Evolutionary conservation across 2,797 vertebrate species (phyloP).

Genomic region (Sus cebifrons): DNA sequence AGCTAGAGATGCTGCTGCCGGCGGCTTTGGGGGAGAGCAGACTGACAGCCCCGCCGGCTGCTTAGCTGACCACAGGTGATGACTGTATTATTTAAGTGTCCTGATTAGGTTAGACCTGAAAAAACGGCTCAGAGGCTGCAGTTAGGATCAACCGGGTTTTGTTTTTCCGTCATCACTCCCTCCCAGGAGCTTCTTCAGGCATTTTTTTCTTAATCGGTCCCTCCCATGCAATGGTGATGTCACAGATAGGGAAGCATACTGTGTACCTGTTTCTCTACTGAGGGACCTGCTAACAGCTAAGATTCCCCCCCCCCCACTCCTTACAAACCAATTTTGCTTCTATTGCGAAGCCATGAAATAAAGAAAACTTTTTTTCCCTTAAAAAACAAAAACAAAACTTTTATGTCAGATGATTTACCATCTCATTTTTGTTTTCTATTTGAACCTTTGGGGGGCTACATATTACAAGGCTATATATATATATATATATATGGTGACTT

Average conservation of each 20-base stretch:
- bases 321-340: neutral
- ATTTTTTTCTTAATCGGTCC: neutral
- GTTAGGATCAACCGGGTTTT: neutral
- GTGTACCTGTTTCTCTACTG: neutral
- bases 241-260: neutral
- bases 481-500: no score
- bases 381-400: neutral
- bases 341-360: neutral
- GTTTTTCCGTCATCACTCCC: neutral
- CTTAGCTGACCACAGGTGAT: neutral
- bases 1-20: no score
- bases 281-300: neutral
- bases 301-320: neutral
- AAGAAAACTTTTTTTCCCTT: neutral
- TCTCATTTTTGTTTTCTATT: neutral
- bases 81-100: neutral
- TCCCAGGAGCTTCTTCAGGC: neutral
- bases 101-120: neutral
- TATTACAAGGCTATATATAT: neutral
- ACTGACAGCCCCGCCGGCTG: neutral
- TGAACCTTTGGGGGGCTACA: neutral
- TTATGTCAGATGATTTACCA: conserved; percentile 38
- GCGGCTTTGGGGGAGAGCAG: neutral
- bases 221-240: neutral
- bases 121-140: neutral